Base-by-base conservation (phyloP, 2,113 vertebrate genomes). In the Sinocyclocheilus rhinocerous region DNA sequence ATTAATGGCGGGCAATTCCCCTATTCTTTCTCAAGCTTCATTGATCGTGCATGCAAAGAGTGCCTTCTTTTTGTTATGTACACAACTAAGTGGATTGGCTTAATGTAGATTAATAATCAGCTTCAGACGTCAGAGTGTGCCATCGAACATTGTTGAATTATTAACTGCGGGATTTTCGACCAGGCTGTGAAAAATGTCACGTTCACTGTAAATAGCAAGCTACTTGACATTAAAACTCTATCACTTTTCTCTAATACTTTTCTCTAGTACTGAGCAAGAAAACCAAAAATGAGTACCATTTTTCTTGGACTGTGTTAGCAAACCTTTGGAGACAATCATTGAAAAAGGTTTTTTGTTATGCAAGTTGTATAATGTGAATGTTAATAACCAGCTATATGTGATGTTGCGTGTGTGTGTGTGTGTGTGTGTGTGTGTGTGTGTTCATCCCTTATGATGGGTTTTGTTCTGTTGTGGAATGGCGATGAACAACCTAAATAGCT, bases 51-150 rank as follows among this genome's bases (percentile, higher is more conserved):
- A 59, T 29, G 13, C 90, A 90, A 86, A 75, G 57, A 92, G 94
- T 94, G 93, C 93, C 93, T 95, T 94, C 90, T 91, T 92, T 55
- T 93, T 92, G 92, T 91, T 93, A 91, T 91, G 91, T 92, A 90
- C 84, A 87, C 57, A 59, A 59, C 57, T 52, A 76, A 78, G 20
- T 73, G 33, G 81, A 78, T 22, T 52, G 18, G 63, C 85, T 76
- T 80, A 84, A 76, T 83, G 48, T 33, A 29, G 83, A 72, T 72
- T 65, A 76, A 48, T 86, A 77, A 90, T 33, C 86, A 76, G 52
- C 57, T 81, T 76, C 39, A 20, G 12, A 65, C 59, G 61, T 87
- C 70, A 69, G 55, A 55, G 52, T 29, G 52, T 83, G 59, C 61
- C 75, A 79, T 72, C 29, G 69, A 76, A 65, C 67, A 52, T 65